phyloP scores from a whole-genome alignment of 2,888 invertebrate species.

The Argynnis bischoffii region DNA sequence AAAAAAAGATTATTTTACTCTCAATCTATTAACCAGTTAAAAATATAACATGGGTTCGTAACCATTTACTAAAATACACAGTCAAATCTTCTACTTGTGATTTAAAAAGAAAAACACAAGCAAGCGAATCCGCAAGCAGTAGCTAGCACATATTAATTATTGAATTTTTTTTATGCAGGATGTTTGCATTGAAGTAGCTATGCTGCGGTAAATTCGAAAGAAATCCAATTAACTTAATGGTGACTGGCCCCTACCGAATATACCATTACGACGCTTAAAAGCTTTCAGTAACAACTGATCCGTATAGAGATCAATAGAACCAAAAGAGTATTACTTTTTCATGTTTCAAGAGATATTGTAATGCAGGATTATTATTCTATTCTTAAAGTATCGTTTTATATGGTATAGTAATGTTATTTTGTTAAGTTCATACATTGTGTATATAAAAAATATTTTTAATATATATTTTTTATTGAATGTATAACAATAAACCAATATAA shows the following conservation, averaged over 20 bases:
- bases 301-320: conserved; percentile 23
- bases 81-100: no score
- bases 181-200: neutral
- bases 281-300: conserved; percentile 24
- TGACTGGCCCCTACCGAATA: conserved; percentile 18
- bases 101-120: no score
- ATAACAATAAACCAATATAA: no score
- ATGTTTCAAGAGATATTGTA: conserved; percentile 21
- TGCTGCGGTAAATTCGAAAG: conserved; percentile 14
- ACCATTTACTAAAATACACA: no score
- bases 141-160: neutral
- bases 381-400: neutral
- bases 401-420: neutral
- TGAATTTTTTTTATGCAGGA: neutral
- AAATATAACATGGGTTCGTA: no score
- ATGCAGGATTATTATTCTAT: conserved; percentile 11
- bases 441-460: no score
- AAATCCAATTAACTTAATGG: conserved; percentile 30
- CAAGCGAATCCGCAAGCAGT: no score
- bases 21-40: no score
- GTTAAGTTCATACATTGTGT: no score
- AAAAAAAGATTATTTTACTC: no score
- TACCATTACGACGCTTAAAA: conserved; percentile 31
- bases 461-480: no score
- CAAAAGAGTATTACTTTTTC: conserved; percentile 27